Percentiles rank a stretch among this genome's conserved stretches.
These are phyloP conservation scores for Adelognathus sp. DNA, from an alignment of 2,888 invertebrate genomes.

Conservation along the genomic window DNA sequence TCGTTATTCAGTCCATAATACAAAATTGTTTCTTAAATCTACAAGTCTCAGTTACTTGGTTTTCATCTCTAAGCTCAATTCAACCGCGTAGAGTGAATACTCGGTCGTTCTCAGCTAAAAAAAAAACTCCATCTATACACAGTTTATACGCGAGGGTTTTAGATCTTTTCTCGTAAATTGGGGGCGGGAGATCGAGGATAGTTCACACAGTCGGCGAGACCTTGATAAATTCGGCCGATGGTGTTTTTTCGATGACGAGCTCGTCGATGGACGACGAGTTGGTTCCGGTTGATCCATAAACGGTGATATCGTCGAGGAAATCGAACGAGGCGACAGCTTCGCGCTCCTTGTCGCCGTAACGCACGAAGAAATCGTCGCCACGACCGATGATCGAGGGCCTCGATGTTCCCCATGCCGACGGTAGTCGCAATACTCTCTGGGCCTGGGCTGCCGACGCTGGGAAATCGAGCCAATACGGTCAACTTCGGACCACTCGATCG, in stretches of 20 bases:
- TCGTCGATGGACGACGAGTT: constrained; percentile 57
- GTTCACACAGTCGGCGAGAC: constrained; percentile 73
- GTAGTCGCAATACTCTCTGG: constrained; percentile 77
- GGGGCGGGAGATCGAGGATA: not conserved
- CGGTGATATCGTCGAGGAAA: constrained; percentile 87
- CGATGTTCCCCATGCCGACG: constrained; percentile 79
- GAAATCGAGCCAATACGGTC: constrained; percentile 61
- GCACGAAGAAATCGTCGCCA: constrained; percentile 89
- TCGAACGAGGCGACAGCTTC: constrained; percentile 91
- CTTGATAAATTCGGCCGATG: constrained; percentile 70
- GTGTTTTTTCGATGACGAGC: constrained; percentile 49
- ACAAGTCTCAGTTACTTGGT: constrained; percentile 16
- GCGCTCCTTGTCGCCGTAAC: constrained; percentile 89
- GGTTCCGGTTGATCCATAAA: constrained; percentile 70
- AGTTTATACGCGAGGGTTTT: constrained; percentile 19
- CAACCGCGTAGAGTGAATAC: constrained; percentile 29
- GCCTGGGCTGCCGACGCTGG: constrained; percentile 80
- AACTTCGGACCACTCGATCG: constrained; percentile 73
- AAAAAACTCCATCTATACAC: constrained; percentile 59
- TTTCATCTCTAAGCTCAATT: constrained; percentile 59
- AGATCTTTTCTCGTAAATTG: not conserved
- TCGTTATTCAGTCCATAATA: constrained; percentile 17
- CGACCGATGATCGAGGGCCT: constrained; percentile 90
- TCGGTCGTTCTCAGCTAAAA: constrained; percentile 31
- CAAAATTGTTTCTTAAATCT: constrained; percentile 33